Conservation (phyloP, 2,113 vertebrate genomes). For the Nothobranchius furzeri region DNA sequence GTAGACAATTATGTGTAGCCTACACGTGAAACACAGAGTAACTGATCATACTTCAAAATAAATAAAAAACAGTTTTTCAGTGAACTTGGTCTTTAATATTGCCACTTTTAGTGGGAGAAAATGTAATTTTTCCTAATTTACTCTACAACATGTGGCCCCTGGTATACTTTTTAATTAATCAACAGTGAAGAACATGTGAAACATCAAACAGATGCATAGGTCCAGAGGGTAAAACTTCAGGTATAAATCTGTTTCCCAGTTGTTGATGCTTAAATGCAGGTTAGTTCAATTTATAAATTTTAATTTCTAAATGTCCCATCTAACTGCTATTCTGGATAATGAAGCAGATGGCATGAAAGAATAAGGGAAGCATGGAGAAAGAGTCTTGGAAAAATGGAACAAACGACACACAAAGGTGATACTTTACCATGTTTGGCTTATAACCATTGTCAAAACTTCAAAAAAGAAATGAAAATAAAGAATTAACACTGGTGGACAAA, state of each 20-base stretch:
- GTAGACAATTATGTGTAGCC: too few relatives aligned
- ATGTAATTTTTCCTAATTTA: not conserved
- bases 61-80: too few relatives aligned
- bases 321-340: slow-evolving; percentile 8
- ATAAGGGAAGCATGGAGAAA: slow-evolving; percentile 13
- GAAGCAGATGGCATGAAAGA: slow-evolving; percentile 18
- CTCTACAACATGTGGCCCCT: slow-evolving; percentile 23
- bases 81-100: too few relatives aligned
- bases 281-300: not conserved
- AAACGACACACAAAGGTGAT: slow-evolving; percentile 53
- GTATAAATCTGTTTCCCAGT: not conserved
- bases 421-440: slow-evolving; percentile 73
- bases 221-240: slow-evolving; percentile 12
- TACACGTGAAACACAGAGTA: too few relatives aligned
- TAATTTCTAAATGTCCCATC: not conserved
- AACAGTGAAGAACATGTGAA: slow-evolving; percentile 26
- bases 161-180: slow-evolving; percentile 2
- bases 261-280: not conserved
- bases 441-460: slow-evolving; percentile 74
- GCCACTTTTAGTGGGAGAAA: not conserved
- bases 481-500: slow-evolving; percentile 23
- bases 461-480: slow-evolving; percentile 63
- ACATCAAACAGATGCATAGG: slow-evolving; percentile 2
- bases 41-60: too few relatives aligned
- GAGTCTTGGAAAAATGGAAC: slow-evolving; percentile 32